These are phyloP conservation scores for Heliconius congener DNA, from an alignment of 1,140 invertebrate species.

Conservation along the genomic window DNA sequence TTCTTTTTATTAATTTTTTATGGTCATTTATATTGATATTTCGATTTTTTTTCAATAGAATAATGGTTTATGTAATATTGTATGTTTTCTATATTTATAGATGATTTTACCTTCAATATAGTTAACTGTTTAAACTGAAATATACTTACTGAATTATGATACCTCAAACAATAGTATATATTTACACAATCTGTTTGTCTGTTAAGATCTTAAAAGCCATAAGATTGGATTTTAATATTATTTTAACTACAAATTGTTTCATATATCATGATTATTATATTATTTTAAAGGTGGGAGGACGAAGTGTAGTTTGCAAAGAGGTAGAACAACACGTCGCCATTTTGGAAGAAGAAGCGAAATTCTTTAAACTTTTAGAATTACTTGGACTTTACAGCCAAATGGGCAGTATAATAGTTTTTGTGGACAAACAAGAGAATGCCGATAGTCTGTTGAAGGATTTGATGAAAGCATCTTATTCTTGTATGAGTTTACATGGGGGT, in stretches of 20 bases:
- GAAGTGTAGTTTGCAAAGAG: slow-evolving; percentile 98
- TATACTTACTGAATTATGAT: too few species aligned
- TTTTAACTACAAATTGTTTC: not conserved
- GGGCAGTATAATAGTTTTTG: slow-evolving; percentile 98
- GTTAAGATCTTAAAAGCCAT: not conserved
- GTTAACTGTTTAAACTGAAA: too few species aligned
- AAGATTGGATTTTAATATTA: not conserved
- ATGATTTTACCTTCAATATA: too few species aligned
- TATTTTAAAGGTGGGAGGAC: slow-evolving; percentile 90
- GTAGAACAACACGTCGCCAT: slow-evolving; percentile 98
- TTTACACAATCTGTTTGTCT: too few species aligned
- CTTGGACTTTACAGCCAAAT: slow-evolving; percentile 96
- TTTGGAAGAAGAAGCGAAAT: slow-evolving; percentile 98
- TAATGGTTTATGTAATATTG: too few species aligned
- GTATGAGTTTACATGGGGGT: slow-evolving; percentile 98
- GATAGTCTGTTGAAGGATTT: slow-evolving; percentile 97
- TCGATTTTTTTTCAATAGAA: too few species aligned
- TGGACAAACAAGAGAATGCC: slow-evolving; percentile 99
- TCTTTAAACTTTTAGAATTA: slow-evolving; percentile 97
- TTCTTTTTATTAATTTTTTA: too few species aligned
- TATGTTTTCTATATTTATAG: too few species aligned
- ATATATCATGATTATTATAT: not conserved
- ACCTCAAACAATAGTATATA: too few species aligned
- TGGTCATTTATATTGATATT: too few species aligned
- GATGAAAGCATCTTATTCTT: slow-evolving; percentile 97